Conservation (phyloP, 2,113 vertebrate species). For the Ciconia maguari region DNA sequence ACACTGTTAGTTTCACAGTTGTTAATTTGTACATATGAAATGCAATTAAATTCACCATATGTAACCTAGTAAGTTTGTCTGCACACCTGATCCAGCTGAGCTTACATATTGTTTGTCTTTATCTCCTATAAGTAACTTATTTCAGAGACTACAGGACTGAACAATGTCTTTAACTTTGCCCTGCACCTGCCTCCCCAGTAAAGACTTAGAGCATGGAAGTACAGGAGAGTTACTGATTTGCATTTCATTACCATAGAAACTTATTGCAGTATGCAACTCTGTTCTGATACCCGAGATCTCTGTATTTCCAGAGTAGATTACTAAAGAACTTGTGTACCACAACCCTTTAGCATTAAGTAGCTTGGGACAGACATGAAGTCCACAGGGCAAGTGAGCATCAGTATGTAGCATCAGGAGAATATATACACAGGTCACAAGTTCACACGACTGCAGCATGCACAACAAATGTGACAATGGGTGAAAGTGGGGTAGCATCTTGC, state of each 20-base stretch:
- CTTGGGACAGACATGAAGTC: neutral
- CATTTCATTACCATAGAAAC: neutral
- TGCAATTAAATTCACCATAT: fast-evolving
- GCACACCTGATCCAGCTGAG: neutral
- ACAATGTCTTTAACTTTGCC: neutral
- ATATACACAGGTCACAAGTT: too few relatives aligned
- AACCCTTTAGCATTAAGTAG: neutral
- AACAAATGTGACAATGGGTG: neutral
- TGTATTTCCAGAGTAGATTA: neutral
- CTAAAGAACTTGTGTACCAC: neutral
- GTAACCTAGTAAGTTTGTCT: neutral
- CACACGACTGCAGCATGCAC: neutral
- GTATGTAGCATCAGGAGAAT: neutral
- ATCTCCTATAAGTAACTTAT: neutral
- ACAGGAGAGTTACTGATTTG: neutral
- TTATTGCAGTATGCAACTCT: neutral
- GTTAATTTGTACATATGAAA: fast-evolving
- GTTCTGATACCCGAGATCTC: neutral
- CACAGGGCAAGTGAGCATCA: neutral
- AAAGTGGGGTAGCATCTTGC: neutral
- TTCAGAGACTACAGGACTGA: neutral
- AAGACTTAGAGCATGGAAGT: neutral
- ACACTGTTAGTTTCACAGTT: neutral
- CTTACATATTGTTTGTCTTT: neutral
- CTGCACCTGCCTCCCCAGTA: neutral